A percentile compares a stretch with the other conserved stretches of the same genome.
These are phyloP conservation scores for Caenorhabditis elegans DNA, from an alignment of 1,140 invertebrate genomes.

Conservation along the genomic window DNA sequence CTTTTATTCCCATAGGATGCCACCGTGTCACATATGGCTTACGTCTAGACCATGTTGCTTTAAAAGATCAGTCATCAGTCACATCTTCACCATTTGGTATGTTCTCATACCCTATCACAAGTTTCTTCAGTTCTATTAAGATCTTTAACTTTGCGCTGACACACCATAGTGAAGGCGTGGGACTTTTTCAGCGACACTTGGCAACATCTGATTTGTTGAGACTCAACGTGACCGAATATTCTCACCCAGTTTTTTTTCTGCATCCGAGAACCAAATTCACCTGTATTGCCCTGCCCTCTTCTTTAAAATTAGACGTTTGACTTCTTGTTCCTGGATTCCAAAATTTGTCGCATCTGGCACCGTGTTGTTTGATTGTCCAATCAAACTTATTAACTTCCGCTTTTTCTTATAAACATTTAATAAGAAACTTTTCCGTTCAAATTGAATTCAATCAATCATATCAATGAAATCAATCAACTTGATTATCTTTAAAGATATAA, in stretches of 20 bases:
- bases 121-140: neutral
- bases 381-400: neutral
- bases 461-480: neutral
- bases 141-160: neutral
- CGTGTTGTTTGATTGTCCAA: neutral
- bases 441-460: too few relatives aligned
- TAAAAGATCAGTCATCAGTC: neutral
- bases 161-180: neutral
- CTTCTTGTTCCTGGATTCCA: neutral
- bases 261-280: neutral
- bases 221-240: neutral
- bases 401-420: neutral
- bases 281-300: neutral
- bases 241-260: neutral
- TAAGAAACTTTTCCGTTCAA: neutral
- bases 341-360: too few relatives aligned
- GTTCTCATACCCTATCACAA: neutral
- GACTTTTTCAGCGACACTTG: neutral
- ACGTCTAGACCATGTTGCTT: neutral
- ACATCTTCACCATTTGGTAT: neutral
- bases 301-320: neutral
- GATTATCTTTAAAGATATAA: neutral
- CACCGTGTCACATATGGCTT: neutral
- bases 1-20: too few relatives aligned
- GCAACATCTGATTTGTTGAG: neutral